Percentiles rank a stretch among this genome's conserved stretches.
Conservation (phyloP, 2,888 invertebrate species). For the Brachypalpus laphriformis region DNA sequence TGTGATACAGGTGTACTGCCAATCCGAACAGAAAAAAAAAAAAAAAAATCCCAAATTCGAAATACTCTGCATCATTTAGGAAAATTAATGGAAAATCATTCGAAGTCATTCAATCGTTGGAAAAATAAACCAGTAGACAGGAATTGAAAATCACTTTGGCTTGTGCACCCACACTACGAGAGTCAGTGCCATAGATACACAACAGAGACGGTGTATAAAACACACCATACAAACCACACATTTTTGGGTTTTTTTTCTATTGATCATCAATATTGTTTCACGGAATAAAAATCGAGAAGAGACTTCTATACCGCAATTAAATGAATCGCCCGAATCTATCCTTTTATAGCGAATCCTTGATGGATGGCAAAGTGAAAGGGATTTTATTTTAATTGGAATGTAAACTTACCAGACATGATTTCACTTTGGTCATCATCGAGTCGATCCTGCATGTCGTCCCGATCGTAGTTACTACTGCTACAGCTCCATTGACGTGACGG, state of each 20-base stretch:
- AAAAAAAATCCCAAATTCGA: conserved; percentile 10
- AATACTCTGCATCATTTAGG: conserved; percentile 73
- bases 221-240: conserved; percentile 35
- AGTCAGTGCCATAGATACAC: neutral
- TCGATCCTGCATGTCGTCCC: conserved; percentile 81
- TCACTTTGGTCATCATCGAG: conserved; percentile 82
- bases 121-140: conserved; percentile 49
- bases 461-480: conserved; percentile 81
- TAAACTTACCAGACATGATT: conserved; percentile 84
- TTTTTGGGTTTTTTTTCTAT: neutral
- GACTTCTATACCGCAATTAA: neutral
- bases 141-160: conserved; percentile 50
- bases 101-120: conserved; percentile 56
- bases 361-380: neutral
- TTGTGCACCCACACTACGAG: neutral
- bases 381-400: neutral
- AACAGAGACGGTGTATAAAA: neutral
- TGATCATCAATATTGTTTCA: conserved; percentile 7
- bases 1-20: conserved; percentile 6
- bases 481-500: conserved; percentile 83
- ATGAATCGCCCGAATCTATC: neutral
- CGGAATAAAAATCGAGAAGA: neutral
- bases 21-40: conserved; percentile 8
- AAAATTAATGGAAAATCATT: conserved; percentile 75
- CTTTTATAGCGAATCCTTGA: neutral